phyloP scores from a whole-genome alignment of 2,797 vertebrate species.

The Strix occidentalis region DNA sequence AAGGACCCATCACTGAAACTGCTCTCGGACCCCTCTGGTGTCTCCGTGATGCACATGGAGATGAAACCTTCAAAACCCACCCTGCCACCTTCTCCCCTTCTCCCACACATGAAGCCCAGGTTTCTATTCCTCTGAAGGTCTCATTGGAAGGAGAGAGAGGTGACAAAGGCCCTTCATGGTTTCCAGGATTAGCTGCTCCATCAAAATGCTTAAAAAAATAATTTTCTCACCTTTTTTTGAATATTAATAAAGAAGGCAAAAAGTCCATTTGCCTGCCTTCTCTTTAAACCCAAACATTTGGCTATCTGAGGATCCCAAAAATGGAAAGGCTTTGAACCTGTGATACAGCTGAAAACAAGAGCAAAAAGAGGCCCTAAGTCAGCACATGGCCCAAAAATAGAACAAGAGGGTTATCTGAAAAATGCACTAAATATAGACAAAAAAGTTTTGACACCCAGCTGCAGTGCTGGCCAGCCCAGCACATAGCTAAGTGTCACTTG shows the following conservation, averaged over 20 bases:
- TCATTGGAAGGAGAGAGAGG: neutral
- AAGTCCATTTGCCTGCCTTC: neutral
- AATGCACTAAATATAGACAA: constrained; percentile 69
- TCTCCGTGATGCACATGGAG: neutral
- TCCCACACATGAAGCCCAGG: neutral
- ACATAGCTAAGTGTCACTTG: neutral
- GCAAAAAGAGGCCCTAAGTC: neutral
- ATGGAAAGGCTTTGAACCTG: neutral
- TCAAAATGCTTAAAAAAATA: neutral
- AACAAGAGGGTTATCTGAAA: constrained; percentile 27
- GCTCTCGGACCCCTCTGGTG: neutral
- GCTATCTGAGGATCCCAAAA: neutral
- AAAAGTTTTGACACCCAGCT: neutral
- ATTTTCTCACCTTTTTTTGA: neutral
- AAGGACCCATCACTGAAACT: neutral
- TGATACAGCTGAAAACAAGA: neutral
- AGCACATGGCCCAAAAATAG: constrained; percentile 25
- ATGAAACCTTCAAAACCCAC: neutral
- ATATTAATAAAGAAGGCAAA: neutral
- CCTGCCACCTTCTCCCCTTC: neutral
- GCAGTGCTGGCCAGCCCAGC: neutral
- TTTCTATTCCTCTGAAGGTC: neutral
- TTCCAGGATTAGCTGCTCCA: neutral
- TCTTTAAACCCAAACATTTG: neutral
- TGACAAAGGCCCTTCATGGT: neutral